Base-by-base conservation (phyloP, 2,113 vertebrate genomes). In the Tachuris rubrigastra region DNA sequence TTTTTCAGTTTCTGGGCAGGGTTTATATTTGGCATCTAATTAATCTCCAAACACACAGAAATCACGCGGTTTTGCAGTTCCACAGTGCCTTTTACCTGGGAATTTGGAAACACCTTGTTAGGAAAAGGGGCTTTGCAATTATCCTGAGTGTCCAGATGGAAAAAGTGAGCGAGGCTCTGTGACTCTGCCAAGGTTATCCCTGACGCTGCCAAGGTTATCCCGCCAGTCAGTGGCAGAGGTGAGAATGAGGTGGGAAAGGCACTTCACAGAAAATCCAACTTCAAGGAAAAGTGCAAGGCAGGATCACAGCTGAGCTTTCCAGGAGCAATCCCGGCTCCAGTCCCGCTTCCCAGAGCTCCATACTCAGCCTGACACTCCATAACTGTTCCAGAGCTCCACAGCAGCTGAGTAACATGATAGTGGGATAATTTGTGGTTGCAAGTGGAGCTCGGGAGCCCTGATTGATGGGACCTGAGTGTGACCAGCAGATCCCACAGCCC, bases 11-110 rank as follows among this genome's bases (percentile, higher is more conserved):
- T 76, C 72, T 28, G 49, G 86, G 55, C 83, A 85, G 53, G n/a
- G 37, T 62, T 94, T 39, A 3, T 73, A 79, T 93, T 82, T 96
- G 85, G 77, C 95, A 95, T 95, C 84, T 82, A 87, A 93, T 87
- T 76, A 90, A 95, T 92, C 83, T 84, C 62, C 63, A 76, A 93
- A 94, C 56, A n/a, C 20, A 78, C 58, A 68, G 8, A 63, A 95
- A 87, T 75, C 44, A 16, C 0, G 9, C 41, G 49, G 49, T 8
- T 72, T 58, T 72, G 74, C 30, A 39, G 30, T 39, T 95, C 89
- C 71, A 12, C 1, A 0, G n/a, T n/a, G 74, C 28, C 16, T 90
- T 86, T 91, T 79, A 93, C 84, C 66, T 16, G 78, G 63, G 85
- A 89, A 69, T 71, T 82, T 62, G 42, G 71, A 66, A 89, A 60